Evolutionary conservation across 1,140 invertebrate species (phyloP).

Genomic region (Drosophila sp.): DNA sequence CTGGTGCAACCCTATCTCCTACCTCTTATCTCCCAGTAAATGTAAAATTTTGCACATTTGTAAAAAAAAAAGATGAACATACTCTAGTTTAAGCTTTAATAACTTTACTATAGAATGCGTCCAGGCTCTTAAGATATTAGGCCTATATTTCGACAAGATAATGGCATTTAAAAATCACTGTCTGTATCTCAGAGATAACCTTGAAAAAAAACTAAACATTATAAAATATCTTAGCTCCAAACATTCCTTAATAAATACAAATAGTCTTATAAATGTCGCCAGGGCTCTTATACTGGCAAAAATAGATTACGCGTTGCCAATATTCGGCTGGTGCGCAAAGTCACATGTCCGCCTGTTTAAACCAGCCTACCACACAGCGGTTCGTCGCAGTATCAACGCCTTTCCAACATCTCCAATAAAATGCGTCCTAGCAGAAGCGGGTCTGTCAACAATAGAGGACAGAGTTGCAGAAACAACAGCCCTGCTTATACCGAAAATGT

Average conservation of each 20-base stretch:
- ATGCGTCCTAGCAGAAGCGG: slow-evolving; percentile 10
- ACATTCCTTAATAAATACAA: slow-evolving; percentile 4
- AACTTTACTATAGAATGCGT: slow-evolving; percentile 8
- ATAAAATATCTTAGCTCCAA: too few relatives aligned
- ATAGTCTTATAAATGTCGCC: neutral
- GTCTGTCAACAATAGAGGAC: slow-evolving; percentile 8
- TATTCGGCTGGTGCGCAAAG: too few relatives aligned
- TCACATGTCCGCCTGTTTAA: too few relatives aligned
- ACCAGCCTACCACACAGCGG: too few relatives aligned
- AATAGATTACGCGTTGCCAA: too few relatives aligned
- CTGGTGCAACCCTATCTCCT: neutral
- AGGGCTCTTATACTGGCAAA: neutral
- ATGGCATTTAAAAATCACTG: neutral
- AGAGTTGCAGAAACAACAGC: slow-evolving; percentile 19
- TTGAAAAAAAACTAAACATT: too few relatives aligned
- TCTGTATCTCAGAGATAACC: too few relatives aligned
- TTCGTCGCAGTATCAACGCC: too few relatives aligned
- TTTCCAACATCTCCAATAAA: neutral
- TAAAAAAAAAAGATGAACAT: neutral
- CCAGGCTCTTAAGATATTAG: slow-evolving; percentile 1
- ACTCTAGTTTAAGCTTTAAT: neutral
- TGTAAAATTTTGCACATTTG: slow-evolving; percentile 1
- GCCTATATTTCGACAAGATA: slow-evolving; percentile 10
- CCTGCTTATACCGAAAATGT: neutral
- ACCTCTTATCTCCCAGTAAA: too few relatives aligned